Evolutionary conservation across 2,797 vertebrate species (phyloP).

Genomic region (Emys orbicularis): DNA sequence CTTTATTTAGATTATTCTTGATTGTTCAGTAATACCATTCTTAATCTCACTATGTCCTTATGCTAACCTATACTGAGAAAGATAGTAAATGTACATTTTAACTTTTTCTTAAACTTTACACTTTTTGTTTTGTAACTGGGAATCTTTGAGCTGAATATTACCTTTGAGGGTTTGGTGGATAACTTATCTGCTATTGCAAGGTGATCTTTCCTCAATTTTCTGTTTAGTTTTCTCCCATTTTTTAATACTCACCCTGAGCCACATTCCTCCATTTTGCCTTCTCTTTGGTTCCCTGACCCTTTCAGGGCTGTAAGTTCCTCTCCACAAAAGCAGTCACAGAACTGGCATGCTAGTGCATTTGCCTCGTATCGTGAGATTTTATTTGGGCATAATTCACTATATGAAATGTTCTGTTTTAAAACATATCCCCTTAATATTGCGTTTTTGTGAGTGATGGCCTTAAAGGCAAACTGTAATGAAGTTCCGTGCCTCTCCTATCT

Average conservation of each 20-base stretch:
- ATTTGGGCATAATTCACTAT: conserved; percentile 13
- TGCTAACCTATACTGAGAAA: fast-evolving
- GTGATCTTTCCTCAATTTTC: neutral
- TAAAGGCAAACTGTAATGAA: neutral
- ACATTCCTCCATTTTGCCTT: neutral
- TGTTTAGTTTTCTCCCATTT: neutral
- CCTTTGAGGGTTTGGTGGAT: neutral
- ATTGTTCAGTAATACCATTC: neutral
- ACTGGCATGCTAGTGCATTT: neutral
- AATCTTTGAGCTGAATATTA: neutral
- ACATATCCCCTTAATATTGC: neutral
- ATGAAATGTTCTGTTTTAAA: neutral
- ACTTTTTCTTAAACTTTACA: neutral
- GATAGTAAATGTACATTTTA: neutral
- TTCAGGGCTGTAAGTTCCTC: neutral
- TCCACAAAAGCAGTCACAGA: neutral
- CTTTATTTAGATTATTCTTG: neutral
- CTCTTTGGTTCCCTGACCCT: neutral
- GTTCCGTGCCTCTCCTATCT: neutral
- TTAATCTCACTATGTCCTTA: neutral
- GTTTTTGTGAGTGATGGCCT: neutral
- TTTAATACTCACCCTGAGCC: neutral
- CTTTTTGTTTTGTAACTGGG: neutral
- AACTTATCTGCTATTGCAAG: neutral
- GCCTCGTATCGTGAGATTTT: conserved; percentile 9